phyloP scores from a whole-genome alignment of 1,140 invertebrate species.

The Watersipora subatra region DNA sequence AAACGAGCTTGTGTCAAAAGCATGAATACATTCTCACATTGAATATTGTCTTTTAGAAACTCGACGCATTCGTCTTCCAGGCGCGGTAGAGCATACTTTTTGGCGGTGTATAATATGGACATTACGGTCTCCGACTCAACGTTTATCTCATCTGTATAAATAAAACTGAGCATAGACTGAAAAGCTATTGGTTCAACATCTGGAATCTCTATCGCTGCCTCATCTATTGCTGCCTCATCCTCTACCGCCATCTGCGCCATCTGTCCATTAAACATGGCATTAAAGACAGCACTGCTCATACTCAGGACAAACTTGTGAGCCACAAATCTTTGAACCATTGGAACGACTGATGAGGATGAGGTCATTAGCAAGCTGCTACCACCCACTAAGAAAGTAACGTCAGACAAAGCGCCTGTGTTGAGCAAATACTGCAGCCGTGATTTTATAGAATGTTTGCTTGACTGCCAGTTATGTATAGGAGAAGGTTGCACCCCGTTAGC shows the following conservation, averaged over 20 bases:
- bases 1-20: conserved; percentile 61
- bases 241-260: conserved; percentile 46
- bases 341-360: background rate
- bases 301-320: conserved; percentile 72
- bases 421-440: background rate
- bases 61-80: conserved; percentile 72
- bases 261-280: conserved; percentile 72
- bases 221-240: conserved; percentile 23
- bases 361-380: background rate
- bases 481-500: background rate
- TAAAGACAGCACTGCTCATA: conserved; percentile 68
- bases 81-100: conserved; percentile 71
- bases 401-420: background rate
- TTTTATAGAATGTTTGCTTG: background rate
- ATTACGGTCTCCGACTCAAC: conserved; percentile 74
- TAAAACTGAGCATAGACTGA: conserved; percentile 45
- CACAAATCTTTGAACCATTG: conserved; percentile 57
- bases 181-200: conserved; percentile 69
- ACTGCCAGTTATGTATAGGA: background rate
- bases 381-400: background rate
- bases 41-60: conserved; percentile 64
- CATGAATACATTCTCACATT: conserved; percentile 72
- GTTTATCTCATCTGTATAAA: conserved; percentile 71
- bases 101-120: conserved; percentile 71
- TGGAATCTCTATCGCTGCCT: conserved; percentile 62